Evolutionary conservation across 1,140 invertebrate species (phyloP).

Genomic region (Caenorhabditis inopinata): DNA sequence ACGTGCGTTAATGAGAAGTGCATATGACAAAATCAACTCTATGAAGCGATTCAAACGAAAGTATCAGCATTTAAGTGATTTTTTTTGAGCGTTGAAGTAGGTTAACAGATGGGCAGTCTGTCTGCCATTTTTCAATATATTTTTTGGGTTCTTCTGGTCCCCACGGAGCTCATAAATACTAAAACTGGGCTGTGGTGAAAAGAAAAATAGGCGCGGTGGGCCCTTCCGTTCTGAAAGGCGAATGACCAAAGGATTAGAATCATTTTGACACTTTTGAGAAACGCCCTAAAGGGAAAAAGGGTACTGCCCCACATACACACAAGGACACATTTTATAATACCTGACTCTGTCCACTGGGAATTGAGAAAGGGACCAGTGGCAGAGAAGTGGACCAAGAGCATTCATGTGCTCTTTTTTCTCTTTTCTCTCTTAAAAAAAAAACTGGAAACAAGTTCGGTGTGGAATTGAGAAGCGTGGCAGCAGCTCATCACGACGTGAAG

Average conservation of each 20-base stretch:
- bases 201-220: not conserved
- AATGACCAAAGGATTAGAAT: slow-evolving; percentile 29
- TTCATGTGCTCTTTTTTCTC: not conserved
- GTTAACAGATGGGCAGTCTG: not conserved
- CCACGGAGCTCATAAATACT: slow-evolving; percentile 30
- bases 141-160: not conserved
- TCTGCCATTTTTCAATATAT: not conserved
- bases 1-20: too few species aligned
- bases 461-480: not conserved
- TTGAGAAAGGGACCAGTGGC: not conserved
- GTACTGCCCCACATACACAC: not conserved
- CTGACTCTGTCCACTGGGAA: slow-evolving; percentile 23
- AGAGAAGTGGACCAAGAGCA: not conserved
- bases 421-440: not conserved
- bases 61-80: too few species aligned
- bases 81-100: not conserved
- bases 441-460: slow-evolving; percentile 26
- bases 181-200: slow-evolving; percentile 30
- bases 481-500: slow-evolving; percentile 23
- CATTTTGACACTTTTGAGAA: slow-evolving; percentile 30
- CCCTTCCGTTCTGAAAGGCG: not conserved
- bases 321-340: slow-evolving; percentile 27
- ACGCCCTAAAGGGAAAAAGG: not conserved
- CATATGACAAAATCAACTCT: too few species aligned
- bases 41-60: too few species aligned